These are phyloP conservation scores for Amyelois transitella DNA, from an alignment of 1,140 invertebrate genomes.

Conservation along the genomic window DNA sequence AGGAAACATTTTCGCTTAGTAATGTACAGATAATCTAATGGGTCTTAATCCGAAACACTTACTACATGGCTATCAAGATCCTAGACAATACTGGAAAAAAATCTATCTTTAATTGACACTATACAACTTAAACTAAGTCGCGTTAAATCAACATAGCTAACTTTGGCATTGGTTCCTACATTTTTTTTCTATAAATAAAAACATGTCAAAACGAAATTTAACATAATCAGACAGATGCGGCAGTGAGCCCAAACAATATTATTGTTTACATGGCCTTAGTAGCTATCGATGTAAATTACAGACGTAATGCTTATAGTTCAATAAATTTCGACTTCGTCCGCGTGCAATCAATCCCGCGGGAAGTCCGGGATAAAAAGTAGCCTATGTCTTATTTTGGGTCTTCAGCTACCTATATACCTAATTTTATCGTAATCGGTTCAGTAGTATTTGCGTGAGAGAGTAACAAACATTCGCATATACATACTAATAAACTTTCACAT, in stretches of 20 bases:
- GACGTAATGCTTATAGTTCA: neutral
- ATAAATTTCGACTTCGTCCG: too few species aligned
- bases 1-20: slow-evolving; percentile 69
- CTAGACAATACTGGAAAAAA: slow-evolving; percentile 68
- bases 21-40: slow-evolving; percentile 64
- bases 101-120: slow-evolving; percentile 63
- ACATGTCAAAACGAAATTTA: slow-evolving; percentile 60
- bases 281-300: neutral
- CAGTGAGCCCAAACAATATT: neutral
- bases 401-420: too few species aligned
- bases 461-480: too few species aligned
- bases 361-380: too few species aligned
- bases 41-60: slow-evolving; percentile 57
- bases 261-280: neutral
- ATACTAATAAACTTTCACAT: too few species aligned
- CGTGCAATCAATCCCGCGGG: too few species aligned
- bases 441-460: too few species aligned
- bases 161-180: slow-evolving; percentile 72
- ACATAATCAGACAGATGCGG: slow-evolving; percentile 16
- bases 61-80: slow-evolving; percentile 64
- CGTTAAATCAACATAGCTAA: slow-evolving; percentile 71
- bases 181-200: slow-evolving; percentile 63
- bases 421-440: too few species aligned
- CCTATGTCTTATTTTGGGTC: too few species aligned
- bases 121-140: slow-evolving; percentile 68